Evolutionary conservation across 2,113 vertebrate genomes (phyloP).

Genomic region (Scomber colias): DNA sequence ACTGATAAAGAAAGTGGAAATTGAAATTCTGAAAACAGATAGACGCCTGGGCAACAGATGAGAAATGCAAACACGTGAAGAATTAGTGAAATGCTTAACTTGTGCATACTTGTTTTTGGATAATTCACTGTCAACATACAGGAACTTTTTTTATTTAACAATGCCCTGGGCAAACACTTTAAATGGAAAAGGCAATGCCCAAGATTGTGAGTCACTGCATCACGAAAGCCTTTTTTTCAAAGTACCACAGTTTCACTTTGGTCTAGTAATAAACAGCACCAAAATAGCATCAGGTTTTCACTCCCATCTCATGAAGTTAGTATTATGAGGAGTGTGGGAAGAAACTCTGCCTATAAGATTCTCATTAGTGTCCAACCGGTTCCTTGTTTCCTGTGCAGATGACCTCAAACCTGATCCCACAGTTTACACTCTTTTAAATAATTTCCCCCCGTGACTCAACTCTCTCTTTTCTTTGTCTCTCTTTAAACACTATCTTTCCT

Average conservation of each 20-base stretch:
- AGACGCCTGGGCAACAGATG: background rate
- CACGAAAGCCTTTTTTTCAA: slow-evolving; percentile 1
- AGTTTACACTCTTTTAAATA: slow-evolving; percentile 46
- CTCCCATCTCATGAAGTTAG: background rate
- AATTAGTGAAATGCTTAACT: too few species aligned
- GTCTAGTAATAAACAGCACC: background rate
- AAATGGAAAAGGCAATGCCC: slow-evolving; percentile 21
- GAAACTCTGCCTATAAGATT: slow-evolving; percentile 20
- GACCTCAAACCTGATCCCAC: slow-evolving; percentile 53
- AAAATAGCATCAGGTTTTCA: slow-evolving; percentile 2
- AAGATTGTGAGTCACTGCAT: slow-evolving; percentile 21
- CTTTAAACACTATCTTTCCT: slow-evolving; percentile 14
- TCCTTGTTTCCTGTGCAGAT: slow-evolving; percentile 58
- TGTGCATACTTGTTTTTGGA: too few species aligned
- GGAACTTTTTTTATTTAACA: background rate
- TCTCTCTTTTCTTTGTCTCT: background rate
- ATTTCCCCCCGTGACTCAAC: slow-evolving; percentile 22
- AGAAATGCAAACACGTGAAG: background rate
- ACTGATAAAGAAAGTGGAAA: slow-evolving; percentile 6
- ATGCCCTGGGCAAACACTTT: slow-evolving; percentile 18
- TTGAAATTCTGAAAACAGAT: background rate
- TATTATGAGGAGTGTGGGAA: slow-evolving; percentile 43
- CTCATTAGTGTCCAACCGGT: slow-evolving; percentile 34
- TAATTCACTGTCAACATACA: too few species aligned
- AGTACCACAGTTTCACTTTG: slow-evolving; percentile 9